These are phyloP conservation scores for Junonia oenone DNA, from an alignment of 2,888 invertebrate genomes.

Conservation along the genomic window DNA sequence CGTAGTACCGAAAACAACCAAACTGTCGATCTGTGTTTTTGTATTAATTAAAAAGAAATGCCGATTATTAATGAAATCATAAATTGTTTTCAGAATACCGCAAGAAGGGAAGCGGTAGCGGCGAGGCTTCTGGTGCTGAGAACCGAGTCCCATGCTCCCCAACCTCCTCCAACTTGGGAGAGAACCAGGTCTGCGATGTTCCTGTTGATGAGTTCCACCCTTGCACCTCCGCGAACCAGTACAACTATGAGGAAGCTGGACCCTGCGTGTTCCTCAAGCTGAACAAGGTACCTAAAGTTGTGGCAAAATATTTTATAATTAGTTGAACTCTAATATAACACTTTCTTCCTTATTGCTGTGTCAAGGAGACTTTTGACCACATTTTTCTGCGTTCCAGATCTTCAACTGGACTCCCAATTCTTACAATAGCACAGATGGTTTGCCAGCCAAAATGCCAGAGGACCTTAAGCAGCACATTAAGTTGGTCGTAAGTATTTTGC, in stretches of 20 bases:
- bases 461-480: conserved; percentile 86
- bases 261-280: conserved; percentile 98
- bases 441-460: conserved; percentile 87
- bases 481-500: conserved; percentile 51
- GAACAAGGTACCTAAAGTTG: conserved; percentile 87
- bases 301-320: background rate
- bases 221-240: conserved; percentile 88
- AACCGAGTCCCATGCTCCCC: conserved; percentile 83
- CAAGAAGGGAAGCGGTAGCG: conserved; percentile 68
- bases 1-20: background rate
- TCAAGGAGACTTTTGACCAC: too few species aligned
- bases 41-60: too few species aligned
- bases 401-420: conserved; percentile 91
- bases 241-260: conserved; percentile 90
- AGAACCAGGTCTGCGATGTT: conserved; percentile 90
- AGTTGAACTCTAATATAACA: too few species aligned
- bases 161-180: conserved; percentile 78
- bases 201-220: conserved; percentile 85
- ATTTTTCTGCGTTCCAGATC: conserved; percentile 84
- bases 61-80: too few species aligned
- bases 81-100: conserved; percentile 68
- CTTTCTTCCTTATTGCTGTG: too few species aligned
- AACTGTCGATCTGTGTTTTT: too few species aligned
- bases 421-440: conserved; percentile 84
- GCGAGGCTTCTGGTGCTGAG: conserved; percentile 71